Evolutionary conservation across 1,140 invertebrate species (phyloP), one percentile per base, ranked within the genome.

Genomic region (Drosophila trapezifrons): DNA sequence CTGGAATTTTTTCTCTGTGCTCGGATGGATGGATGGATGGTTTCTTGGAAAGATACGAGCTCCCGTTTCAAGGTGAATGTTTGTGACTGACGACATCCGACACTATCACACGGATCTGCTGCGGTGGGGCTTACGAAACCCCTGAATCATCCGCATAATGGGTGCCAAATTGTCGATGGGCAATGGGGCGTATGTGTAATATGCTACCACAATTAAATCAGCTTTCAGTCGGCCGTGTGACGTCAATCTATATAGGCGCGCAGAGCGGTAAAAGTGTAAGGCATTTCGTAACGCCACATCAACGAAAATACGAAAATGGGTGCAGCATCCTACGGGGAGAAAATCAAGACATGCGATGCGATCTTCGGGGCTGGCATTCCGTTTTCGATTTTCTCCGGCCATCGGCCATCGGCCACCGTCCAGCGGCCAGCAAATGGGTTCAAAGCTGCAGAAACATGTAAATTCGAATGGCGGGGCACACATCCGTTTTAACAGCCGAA

Each of bases 1-100:
- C 1, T n/a, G n/a, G n/a, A n/a, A n/a, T 67, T 65, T 7, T 32
- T 20, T 18, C 12, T 32, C 46, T 67, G 62, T 59, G 46, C 59
- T 77, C 32, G 29, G 66, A 13, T 77, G 38, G 73, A 69, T 43
- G 69, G 70, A 57, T 66, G 55, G 59, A 37, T 20, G 47, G 17
- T 54, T 74, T 66, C 45, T 51, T 49, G 59, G 72, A 58, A 76
- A 38, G 49, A 37, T 65, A 20, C 35, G 42, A 67, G 75, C 65
- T 78, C 57, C 49, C 78, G 55, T 89, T 87, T 87, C 83, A 87
- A 87, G 83, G 83, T 87, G 83, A 87, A 87, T 87, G 80, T 69
- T 49, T 66, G 65, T 63, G 72, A 78, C 78, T 57, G 59, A 60
- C 43, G 55, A 71, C 64, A 81, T 67, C 27, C 67, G 58, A 70